Percentiles rank a stretch among this genome's conserved stretches.
phyloP scores from a whole-genome alignment of 2,797 vertebrate species.

The Pantherophis vulpinus region DNA sequence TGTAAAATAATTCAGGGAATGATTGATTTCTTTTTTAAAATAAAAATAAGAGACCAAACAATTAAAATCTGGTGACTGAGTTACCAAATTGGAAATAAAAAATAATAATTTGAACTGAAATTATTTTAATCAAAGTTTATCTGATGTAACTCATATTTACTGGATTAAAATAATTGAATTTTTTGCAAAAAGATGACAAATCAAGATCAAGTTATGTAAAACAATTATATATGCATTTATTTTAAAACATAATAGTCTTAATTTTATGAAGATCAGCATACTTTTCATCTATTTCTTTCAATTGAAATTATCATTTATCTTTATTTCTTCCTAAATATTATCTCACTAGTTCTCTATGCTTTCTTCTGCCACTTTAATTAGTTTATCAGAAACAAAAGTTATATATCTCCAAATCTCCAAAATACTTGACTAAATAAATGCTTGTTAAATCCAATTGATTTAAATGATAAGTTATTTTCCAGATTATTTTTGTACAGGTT shows the following conservation, averaged over 20 bases:
- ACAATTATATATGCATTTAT: slow-evolving; percentile 13
- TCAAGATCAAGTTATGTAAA: slow-evolving; percentile 26
- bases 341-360: neutral
- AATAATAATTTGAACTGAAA: slow-evolving; percentile 40
- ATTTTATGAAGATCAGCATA: slow-evolving; percentile 13
- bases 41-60: slow-evolving; percentile 49
- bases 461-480: neutral
- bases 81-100: slow-evolving; percentile 49
- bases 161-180: neutral
- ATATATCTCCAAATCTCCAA: neutral
- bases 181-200: slow-evolving; percentile 37
- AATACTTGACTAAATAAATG: neutral
- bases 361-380: neutral
- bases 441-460: neutral
- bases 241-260: slow-evolving; percentile 19
- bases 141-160: slow-evolving; percentile 29
- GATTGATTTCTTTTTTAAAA: slow-evolving; percentile 47
- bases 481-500: neutral
- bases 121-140: slow-evolving; percentile 64
- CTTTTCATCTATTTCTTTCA: neutral
- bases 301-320: neutral
- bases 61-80: slow-evolving; percentile 46
- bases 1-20: slow-evolving; percentile 45
- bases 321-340: neutral
- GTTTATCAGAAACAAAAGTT: neutral